Conservation (phyloP, 2,888 invertebrate genomes). For the Hoplodrina ambigua region DNA sequence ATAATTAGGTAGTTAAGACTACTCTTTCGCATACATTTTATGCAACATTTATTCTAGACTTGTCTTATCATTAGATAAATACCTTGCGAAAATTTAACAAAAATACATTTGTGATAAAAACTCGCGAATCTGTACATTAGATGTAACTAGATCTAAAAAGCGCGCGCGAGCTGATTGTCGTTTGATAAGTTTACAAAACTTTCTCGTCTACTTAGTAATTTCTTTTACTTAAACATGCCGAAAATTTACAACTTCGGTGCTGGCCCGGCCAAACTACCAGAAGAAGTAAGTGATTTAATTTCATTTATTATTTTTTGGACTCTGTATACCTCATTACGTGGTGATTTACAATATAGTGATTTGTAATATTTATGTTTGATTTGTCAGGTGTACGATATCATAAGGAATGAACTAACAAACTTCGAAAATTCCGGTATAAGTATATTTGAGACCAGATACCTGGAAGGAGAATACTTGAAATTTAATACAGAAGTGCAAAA, state of each 20-base stretch:
- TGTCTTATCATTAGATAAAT: too few relatives aligned
- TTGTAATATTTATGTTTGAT: constrained; percentile 15
- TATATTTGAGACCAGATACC: constrained; percentile 98
- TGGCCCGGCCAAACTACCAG: constrained; percentile 98
- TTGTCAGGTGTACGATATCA: constrained; percentile 94
- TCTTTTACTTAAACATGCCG: constrained; percentile 72
- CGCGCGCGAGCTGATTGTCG: constrained; percentile 47
- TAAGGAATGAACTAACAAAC: constrained; percentile 95
- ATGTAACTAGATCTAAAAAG: constrained; percentile 23
- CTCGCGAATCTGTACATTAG: too few relatives aligned
- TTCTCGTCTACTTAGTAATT: constrained; percentile 16
- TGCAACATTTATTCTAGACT: too few relatives aligned
- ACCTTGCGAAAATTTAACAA: too few relatives aligned
- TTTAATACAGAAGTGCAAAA: constrained; percentile 91
- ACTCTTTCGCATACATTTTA: too few relatives aligned
- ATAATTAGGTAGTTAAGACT: too few relatives aligned
- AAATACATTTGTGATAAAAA: too few relatives aligned
- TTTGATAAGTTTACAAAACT: constrained; percentile 29
- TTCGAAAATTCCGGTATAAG: constrained; percentile 96
- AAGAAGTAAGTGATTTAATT: constrained; percentile 92
- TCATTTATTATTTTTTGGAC: constrained; percentile 8
- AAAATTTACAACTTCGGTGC: constrained; percentile 96
- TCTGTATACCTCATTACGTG: neutral
- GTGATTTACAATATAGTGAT: neutral
- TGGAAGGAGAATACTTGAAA: constrained; percentile 95